phyloP scores from a whole-genome alignment of 2,797 vertebrate genomes.

The Choloepus didactylus region DNA sequence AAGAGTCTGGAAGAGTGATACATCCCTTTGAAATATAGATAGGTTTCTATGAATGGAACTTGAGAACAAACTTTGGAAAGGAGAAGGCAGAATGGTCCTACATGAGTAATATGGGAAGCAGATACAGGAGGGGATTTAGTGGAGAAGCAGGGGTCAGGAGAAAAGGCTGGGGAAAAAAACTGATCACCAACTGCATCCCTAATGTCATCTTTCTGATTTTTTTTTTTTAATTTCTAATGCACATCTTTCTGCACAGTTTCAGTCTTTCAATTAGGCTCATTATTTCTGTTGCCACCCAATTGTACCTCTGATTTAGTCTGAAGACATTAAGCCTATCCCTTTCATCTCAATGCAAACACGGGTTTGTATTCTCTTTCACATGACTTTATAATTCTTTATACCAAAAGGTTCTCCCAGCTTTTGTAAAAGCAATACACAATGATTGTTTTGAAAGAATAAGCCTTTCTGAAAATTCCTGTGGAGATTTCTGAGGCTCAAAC shows the following conservation, averaged over 20 bases:
- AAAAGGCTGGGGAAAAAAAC: neutral
- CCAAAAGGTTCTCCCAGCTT: slow-evolving; percentile 53
- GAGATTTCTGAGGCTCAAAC: slow-evolving; percentile 48
- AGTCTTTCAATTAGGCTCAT: slow-evolving; percentile 35
- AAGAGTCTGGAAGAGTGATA: neutral
- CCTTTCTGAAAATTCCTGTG: slow-evolving; percentile 78
- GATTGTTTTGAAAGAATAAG: slow-evolving; percentile 72
- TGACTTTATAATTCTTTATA: slow-evolving; percentile 71
- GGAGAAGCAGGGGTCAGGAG: neutral
- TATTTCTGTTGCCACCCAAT: slow-evolving; percentile 45
- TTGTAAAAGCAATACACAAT: slow-evolving; percentile 60
- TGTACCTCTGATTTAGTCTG: slow-evolving; percentile 47
- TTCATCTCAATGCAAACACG: slow-evolving; percentile 74
- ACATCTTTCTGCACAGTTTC: neutral
- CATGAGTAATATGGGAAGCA: neutral
- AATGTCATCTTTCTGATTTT: neutral
- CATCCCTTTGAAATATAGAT: neutral
- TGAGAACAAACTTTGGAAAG: neutral
- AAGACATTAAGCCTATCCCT: slow-evolving; percentile 69
- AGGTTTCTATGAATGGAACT: neutral
- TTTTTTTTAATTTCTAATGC: neutral
- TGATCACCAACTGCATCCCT: neutral
- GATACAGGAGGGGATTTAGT: neutral
- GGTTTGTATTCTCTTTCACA: slow-evolving; percentile 63
- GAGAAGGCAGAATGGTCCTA: neutral